Evolutionary conservation across 1,140 invertebrate genomes (phyloP), one percentile per base, ranked within the genome.

Genomic region (Bombus impatiens): DNA sequence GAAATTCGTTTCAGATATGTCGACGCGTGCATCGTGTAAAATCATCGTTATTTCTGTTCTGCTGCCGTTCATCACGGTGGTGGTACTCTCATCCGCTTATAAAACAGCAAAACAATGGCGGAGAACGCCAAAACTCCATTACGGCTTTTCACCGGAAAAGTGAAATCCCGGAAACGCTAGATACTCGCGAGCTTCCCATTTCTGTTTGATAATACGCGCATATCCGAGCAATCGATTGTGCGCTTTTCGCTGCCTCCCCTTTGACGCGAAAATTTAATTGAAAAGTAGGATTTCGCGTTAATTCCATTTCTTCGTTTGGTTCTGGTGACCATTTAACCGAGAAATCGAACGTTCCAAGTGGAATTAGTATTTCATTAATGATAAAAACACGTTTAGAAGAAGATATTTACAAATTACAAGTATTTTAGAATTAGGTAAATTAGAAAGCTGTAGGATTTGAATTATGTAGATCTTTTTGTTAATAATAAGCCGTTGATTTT

Each of bases 61-160:
- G 13, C 57, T 59, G 37, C 15, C 82, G 42, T 44, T 68, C 67
- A 47, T 8, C 57, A 59, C 75, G 42, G 74, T 86, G 35, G 47
- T 62, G 74, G 47, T 57, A 59, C 70, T 86, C 81, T 74, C 74
- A 42, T 81, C 86, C 72, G 87, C 85, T 89, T 78, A 89, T 83
- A 89, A 87, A 89, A 89, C 86, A 59, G 87, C 72, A 65, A 89
- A 89, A 89, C 81, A 89, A 89, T 70, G 80, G 35, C 65, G 76
- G 78, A 15, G 75, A 86, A 89, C 84, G 88, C 37, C 84, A 76
- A 88, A 89, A 89, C 81, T 89, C 87, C 81, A 87, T 89, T 89
- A 89, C 81, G 67, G 78, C 57, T 68, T 82, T 86, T 65, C 77
- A 4, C 53, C 42, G 28, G 57, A 57, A 89, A 87, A 87, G 79